These are phyloP conservation scores for Bufo gargarizans DNA, from an alignment of 2,113 vertebrate genomes.

Conservation along the genomic window DNA sequence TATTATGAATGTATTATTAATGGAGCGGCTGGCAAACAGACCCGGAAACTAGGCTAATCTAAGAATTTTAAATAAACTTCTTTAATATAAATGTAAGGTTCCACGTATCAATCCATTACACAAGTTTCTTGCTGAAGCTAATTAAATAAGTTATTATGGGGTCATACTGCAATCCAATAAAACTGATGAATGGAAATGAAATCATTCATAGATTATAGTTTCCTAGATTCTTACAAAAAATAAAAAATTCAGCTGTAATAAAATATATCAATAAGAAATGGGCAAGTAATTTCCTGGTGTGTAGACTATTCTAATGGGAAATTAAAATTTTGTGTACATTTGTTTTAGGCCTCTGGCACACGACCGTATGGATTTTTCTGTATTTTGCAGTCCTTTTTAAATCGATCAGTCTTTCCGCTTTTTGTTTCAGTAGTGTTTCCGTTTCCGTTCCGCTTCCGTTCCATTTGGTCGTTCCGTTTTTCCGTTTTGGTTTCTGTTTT, in stretches of 20 bases:
- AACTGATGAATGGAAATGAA: constrained; percentile 38
- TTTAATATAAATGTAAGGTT: constrained; percentile 36
- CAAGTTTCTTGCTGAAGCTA: constrained; percentile 7
- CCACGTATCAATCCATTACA: not conserved
- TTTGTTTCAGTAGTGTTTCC: too few relatives aligned
- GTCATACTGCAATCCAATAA: not conserved
- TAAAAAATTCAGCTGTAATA: not conserved
- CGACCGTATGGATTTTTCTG: too few relatives aligned
- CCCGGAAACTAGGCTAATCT: not conserved
- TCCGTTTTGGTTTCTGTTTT: too few relatives aligned
- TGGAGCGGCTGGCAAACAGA: constrained; percentile 18
- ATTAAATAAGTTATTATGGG: constrained; percentile 37
- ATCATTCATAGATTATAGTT: constrained; percentile 11
- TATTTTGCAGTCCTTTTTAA: too few relatives aligned
- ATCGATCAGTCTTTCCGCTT: too few relatives aligned
- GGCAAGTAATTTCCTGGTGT: not conserved
- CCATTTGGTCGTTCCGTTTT: too few relatives aligned
- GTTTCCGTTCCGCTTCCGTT: too few relatives aligned
- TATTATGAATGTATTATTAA: not conserved
- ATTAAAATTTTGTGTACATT: not conserved
- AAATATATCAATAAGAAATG: not conserved
- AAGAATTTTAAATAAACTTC: constrained; percentile 4
- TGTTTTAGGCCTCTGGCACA: not conserved
- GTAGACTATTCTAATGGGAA: not conserved
- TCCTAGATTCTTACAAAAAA: not conserved